phyloP scores from a whole-genome alignment of 2,888 invertebrate species.

The Caenorhabditis sp. region DNA sequence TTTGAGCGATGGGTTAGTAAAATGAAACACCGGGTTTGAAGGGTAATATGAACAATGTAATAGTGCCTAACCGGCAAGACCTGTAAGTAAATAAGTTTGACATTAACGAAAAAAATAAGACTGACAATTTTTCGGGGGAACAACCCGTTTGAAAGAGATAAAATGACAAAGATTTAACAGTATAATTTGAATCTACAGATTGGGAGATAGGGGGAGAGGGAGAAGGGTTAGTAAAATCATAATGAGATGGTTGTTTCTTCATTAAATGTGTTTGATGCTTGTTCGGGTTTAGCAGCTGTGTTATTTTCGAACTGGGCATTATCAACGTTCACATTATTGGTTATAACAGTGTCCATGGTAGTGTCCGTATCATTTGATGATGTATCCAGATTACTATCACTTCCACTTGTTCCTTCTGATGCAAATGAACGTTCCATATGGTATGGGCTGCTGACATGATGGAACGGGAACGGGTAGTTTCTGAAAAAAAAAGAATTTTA shows the following conservation, averaged over 20 bases:
- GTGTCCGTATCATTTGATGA: background rate
- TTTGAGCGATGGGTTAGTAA: constrained; percentile 2
- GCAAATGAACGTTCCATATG: background rate
- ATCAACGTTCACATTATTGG: background rate
- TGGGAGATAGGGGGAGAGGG: too few species aligned
- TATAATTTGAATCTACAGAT: background rate
- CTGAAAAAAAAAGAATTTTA: too few species aligned
- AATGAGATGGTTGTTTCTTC: background rate
- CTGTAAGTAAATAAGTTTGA: background rate
- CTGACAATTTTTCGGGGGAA: background rate
- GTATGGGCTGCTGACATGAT: background rate
- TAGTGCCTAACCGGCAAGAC: background rate
- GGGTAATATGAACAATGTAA: background rate
- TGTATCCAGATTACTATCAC: constrained; percentile 3
- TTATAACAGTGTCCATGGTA: background rate
- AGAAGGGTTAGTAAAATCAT: too few species aligned
- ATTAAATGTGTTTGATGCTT: background rate
- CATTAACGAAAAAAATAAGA: constrained; percentile 13
- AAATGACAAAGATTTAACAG: background rate
- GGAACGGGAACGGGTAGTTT: background rate
- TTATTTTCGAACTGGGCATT: background rate
- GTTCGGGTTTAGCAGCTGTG: background rate
- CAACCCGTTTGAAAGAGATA: background rate
- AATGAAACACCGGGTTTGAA: constrained; percentile 6
- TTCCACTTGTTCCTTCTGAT: background rate